Percentiles rank a stretch among this genome's conserved stretches.
Conservation (phyloP, 2,797 vertebrate species). For the Pagetopsis macropterus region DNA sequence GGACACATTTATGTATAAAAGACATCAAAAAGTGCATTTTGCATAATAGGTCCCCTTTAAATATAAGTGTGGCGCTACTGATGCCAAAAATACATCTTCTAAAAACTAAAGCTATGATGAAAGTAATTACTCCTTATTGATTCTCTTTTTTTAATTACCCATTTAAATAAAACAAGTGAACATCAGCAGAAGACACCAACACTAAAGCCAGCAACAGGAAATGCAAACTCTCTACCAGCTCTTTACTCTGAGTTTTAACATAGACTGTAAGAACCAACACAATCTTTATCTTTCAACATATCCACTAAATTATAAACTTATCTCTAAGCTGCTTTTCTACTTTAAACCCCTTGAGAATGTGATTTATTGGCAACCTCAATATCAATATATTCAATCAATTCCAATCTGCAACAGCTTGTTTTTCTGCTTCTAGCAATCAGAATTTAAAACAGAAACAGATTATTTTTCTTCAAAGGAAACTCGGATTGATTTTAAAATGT, state of each 20-base stretch:
- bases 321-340: constrained; percentile 35
- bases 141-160: neutral
- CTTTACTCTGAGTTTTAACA: neutral
- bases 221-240: neutral
- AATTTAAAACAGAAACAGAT: constrained; percentile 10
- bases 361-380: constrained; percentile 31
- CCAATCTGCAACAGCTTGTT: constrained; percentile 41
- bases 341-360: constrained; percentile 13
- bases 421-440: constrained; percentile 6
- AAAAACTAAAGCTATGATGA: neutral
- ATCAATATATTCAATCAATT: constrained; percentile 52
- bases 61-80: neutral
- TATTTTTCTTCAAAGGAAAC: neutral
- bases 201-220: neutral
- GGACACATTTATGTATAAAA: no score
- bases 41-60: neutral
- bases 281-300: constrained; percentile 3
- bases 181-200: neutral
- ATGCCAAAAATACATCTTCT: neutral
- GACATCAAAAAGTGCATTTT: no score
- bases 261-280: neutral
- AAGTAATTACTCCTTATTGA: neutral
- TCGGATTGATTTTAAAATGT: constrained; percentile 10
- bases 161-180: neutral
- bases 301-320: constrained; percentile 5